phyloP scores from a whole-genome alignment of 2,888 invertebrate species.

The Heliconius sara region DNA sequence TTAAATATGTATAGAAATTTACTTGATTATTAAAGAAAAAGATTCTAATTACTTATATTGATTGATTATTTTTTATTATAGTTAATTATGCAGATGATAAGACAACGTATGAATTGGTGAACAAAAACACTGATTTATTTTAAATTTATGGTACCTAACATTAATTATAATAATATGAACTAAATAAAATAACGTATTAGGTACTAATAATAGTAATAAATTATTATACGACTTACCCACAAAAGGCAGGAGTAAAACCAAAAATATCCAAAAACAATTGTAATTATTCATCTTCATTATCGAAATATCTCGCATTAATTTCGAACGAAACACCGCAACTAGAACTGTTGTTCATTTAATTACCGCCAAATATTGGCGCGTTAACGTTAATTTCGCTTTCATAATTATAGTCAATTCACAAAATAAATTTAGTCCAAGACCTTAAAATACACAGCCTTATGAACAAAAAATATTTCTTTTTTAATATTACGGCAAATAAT shows the following conservation, averaged over 20 bases:
- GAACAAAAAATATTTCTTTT: neutral
- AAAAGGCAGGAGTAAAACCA: conserved; percentile 61
- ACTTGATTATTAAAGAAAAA: neutral
- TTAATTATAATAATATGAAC: neutral
- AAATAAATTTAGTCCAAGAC: conserved; percentile 28
- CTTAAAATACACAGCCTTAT: conserved; percentile 20
- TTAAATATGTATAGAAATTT: neutral
- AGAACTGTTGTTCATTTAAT: conserved; percentile 52
- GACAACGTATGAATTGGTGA: neutral
- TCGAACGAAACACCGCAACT: conserved; percentile 44
- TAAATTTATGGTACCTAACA: neutral
- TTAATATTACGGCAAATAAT: neutral
- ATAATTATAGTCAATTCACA: conserved; percentile 51
- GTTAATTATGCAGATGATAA: neutral
- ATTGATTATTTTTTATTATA: neutral
- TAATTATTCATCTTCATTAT: conserved; percentile 70
- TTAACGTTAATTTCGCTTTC: conserved; percentile 51
- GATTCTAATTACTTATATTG: neutral
- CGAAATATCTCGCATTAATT: conserved; percentile 47
- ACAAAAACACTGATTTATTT: neutral
- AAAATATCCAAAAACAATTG: conserved; percentile 64
- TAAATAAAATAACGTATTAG: neutral
- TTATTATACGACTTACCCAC: conserved; percentile 64
- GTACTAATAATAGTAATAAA: neutral
- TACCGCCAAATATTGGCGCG: conserved; percentile 54